Evolutionary conservation across 2,888 invertebrate genomes (phyloP).

Genomic region (Lithophane semibrunnea): DNA sequence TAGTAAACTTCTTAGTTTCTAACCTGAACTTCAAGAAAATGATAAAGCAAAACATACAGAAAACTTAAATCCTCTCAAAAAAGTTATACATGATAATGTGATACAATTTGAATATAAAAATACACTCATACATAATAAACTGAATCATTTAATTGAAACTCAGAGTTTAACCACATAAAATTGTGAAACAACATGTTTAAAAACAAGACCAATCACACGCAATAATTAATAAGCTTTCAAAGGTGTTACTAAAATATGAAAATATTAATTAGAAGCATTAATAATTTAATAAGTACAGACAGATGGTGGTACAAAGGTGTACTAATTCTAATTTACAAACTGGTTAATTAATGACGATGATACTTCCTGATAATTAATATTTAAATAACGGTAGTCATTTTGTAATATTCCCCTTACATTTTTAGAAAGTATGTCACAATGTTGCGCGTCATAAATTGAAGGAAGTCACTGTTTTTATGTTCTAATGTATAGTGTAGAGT

Average conservation of each 20-base stretch:
- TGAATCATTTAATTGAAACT: slow-evolving; percentile 1
- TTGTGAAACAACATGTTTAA: slow-evolving; percentile 26
- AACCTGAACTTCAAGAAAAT: background rate
- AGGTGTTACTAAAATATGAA: slow-evolving; percentile 43
- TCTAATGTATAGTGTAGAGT: slow-evolving; percentile 12
- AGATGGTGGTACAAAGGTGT: slow-evolving; percentile 64
- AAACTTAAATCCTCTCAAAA: background rate
- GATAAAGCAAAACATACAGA: background rate
- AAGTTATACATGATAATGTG: background rate
- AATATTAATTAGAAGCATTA: slow-evolving; percentile 50
- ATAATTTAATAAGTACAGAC: slow-evolving; percentile 49
- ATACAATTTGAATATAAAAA: slow-evolving; percentile 28
- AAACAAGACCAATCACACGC: slow-evolving; percentile 34
- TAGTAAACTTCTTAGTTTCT: background rate
- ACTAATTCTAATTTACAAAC: slow-evolving; percentile 64
- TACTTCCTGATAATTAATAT: slow-evolving; percentile 65
- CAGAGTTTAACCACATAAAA: background rate
- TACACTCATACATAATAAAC: background rate
- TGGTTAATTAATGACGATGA: slow-evolving; percentile 62
- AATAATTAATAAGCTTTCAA: slow-evolving; percentile 44
- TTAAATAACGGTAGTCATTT: slow-evolving; percentile 62
- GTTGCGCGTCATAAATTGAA: slow-evolving; percentile 58
- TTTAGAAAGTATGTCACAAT: slow-evolving; percentile 60
- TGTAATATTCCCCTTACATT: slow-evolving; percentile 56
- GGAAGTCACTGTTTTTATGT: slow-evolving; percentile 41